Percentiles rank a stretch among this genome's conserved stretches.
These are phyloP conservation scores for Sylvilagus floridanus DNA, from an alignment of 2,797 vertebrate genomes.

Conservation along the genomic window DNA sequence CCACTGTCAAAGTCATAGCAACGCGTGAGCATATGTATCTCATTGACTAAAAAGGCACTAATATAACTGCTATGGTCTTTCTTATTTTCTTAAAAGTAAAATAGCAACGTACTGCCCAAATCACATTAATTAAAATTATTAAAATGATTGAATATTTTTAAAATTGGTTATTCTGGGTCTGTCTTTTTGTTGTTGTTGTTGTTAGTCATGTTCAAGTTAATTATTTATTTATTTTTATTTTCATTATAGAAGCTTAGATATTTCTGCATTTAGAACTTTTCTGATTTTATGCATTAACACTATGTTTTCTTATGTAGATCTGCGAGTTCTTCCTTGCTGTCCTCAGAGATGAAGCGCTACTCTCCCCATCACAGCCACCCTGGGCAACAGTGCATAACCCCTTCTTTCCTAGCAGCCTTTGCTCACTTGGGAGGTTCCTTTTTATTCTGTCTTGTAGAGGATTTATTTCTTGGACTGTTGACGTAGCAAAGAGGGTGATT, in stretches of 20 bases:
- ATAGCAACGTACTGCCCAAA: not conserved
- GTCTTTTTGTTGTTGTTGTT: not conserved
- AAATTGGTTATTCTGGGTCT: not conserved
- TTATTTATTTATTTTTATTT: slow-evolving; percentile 2
- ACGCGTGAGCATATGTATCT: not conserved
- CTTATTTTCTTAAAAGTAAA: not conserved
- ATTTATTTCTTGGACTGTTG: too few species aligned
- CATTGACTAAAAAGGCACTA: not conserved
- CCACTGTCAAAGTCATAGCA: not conserved
- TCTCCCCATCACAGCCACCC: rapidly evolving
- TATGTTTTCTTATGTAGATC: not conserved
- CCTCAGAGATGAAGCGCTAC: too few species aligned
- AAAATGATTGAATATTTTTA: not conserved
- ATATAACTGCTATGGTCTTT: rapidly evolving
- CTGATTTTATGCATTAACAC: not conserved
- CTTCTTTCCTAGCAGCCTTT: not conserved
- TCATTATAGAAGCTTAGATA: not conserved
- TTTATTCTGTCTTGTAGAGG: too few species aligned
- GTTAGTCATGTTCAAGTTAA: not conserved
- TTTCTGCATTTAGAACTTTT: not conserved
- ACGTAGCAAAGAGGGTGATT: too few species aligned
- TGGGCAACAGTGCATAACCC: too few species aligned
- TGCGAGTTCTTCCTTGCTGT: not conserved
- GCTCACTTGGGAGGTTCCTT: not conserved
- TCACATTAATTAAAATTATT: not conserved